Base-by-base conservation (phyloP, 2,113 vertebrate species). In the Blennius ocellaris region DNA sequence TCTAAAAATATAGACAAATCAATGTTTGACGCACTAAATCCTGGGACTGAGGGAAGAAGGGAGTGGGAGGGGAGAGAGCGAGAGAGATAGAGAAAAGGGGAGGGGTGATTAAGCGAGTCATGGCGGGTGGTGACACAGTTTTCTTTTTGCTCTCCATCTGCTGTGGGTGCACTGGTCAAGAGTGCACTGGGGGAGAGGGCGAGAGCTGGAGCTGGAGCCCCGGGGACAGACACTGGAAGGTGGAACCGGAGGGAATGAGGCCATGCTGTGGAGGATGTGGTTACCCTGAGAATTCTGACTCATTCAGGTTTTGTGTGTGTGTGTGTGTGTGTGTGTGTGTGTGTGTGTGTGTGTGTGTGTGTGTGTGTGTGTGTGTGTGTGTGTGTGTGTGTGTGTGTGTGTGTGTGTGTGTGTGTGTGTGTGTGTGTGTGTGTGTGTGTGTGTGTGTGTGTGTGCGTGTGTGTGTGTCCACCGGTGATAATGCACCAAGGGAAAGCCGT, bases 1-100 rank as follows among this genome's bases (percentile, higher is more conserved):
- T 73, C 86, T 85, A 87, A 78, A 87, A 89, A 90, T 86, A 86
- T 65, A 74, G 64, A 64, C 63, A 80, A 87, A 86, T 87, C 68
- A 80, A 88, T 82, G 88, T 79, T 82, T 86, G 62, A 67, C 71
- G 81, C 82, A 88, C 76, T 74, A 80, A 70, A 89, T 87, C 80
- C 81, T 76, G 76, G 44, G 55, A 81, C 76, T 44, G 72, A 76
- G 76, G 67, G 50, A 71, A 69, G 66, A 75, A 73, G 60, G 55
- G 85, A 81, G 85, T 82, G 79, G 80, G 78, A 73, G 80, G 84
- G 84, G 58, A 76, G 79, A 68, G 62, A 62, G 48, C 49, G 21
- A 30, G 69, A 59, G 50, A 57, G 59, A 79, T 71, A 73, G 73
- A 83, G 44, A 40, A 65, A 64, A 74, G 43, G 69, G 78, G 76